A percentile compares a stretch with the other conserved stretches of the same genome.
Evolutionary conservation across 2,113 vertebrate species (phyloP).

Genomic region (Alaudala cheleensis): DNA sequence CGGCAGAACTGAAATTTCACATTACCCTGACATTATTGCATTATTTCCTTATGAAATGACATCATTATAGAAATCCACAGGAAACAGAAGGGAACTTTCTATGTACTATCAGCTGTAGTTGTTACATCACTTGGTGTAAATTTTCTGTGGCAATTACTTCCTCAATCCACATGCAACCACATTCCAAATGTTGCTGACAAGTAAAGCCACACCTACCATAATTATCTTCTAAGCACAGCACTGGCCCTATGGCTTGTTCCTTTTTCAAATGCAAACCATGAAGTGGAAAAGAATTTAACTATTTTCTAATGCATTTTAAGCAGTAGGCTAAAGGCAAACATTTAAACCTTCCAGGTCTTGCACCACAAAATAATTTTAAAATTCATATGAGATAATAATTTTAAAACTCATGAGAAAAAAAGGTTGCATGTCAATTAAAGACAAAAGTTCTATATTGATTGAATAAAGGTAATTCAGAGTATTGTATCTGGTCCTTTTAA

Average conservation of each 20-base stretch:
- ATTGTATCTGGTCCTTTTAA: not conserved
- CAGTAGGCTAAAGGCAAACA: not conserved
- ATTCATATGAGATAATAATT: not conserved
- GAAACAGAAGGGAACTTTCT: conserved; percentile 46
- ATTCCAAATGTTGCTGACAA: not conserved
- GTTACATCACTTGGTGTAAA: not conserved
- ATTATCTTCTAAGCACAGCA: not conserved
- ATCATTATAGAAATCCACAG: conserved; percentile 13
- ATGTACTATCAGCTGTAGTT: not conserved
- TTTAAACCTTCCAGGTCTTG: not conserved
- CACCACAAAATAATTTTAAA: not conserved
- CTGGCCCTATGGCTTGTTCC: not conserved
- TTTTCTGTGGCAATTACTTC: conserved; percentile 42
- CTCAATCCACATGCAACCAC: not conserved
- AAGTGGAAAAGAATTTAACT: not conserved
- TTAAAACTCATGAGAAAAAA: not conserved
- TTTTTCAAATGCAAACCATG: not conserved
- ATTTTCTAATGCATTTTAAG: not conserved
- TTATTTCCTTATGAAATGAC: conserved; percentile 24
- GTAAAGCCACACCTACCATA: not conserved
- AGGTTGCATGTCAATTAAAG: not conserved
- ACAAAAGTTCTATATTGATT: not conserved
- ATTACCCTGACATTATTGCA: not conserved
- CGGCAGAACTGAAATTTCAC: not conserved
- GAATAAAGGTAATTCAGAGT: not conserved